These are phyloP conservation scores for Hybognathus amarus DNA, from an alignment of 2,797 vertebrate genomes.

Conservation along the genomic window DNA sequence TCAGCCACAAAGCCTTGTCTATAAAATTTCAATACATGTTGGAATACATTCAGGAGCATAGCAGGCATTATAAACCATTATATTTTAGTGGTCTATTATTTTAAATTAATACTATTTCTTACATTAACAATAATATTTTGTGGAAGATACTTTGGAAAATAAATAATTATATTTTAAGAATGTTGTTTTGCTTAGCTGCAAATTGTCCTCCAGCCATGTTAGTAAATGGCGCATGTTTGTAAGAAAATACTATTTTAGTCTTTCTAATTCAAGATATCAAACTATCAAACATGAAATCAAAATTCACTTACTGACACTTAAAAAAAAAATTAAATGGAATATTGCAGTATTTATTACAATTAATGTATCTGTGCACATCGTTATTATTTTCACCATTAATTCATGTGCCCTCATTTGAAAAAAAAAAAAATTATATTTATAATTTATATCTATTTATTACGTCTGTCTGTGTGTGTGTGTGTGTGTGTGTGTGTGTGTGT, in stretches of 20 bases:
- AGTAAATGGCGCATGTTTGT: not conserved
- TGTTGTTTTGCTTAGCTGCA: not conserved
- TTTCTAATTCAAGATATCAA: not conserved
- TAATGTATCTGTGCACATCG: not conserved
- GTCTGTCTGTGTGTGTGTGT: too few species aligned
- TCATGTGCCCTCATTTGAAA: not conserved
- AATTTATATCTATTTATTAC: too few species aligned
- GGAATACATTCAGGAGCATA: not conserved
- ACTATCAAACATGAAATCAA: not conserved
- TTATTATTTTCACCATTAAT: not conserved
- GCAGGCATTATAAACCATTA: not conserved
- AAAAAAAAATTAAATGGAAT: not conserved
- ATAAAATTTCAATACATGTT: not conserved
- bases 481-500: too few species aligned
- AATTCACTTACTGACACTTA: not conserved
- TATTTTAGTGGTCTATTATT: not conserved
- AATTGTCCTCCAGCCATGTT: not conserved
- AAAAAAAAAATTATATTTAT: too few species aligned
- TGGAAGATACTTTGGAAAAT: not conserved
- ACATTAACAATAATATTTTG: not conserved
- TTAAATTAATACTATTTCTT: not conserved
- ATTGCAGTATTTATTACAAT: not conserved
- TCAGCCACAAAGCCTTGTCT: not conserved
- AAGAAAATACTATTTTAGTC: not conserved
- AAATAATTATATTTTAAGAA: not conserved